Evolutionary conservation across 2,797 vertebrate species (phyloP), one percentile per base, ranked within the genome.

Genomic region (Sparus aurata): DNA sequence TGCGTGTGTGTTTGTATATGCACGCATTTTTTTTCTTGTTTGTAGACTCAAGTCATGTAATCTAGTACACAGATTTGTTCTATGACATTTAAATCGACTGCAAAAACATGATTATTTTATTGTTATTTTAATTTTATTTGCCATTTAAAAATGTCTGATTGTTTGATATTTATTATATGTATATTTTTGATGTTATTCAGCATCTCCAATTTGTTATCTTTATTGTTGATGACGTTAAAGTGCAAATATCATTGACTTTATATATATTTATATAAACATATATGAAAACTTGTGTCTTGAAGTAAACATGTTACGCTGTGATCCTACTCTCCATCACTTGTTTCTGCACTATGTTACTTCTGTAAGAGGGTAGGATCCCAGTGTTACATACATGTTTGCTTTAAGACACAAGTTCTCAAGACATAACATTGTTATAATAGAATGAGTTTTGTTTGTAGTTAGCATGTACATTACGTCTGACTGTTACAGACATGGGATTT

Each of bases 1-100:
- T 27, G 64, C 49, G 4, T 38, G 4, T 38, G 52, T 69, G 41
- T 45, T 38, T n/a, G 15, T n/a, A 12, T 16, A 3, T 0, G 4
- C 18, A 43, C 27, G 77, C 57, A 68, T 45, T 22, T 53, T 16
- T 16, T 20, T 77, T 25, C 10, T 66, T 75, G 8, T 38, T 63
- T 77, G 47, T 27, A 75, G 18, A 15, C 13, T 45, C 7, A 27
- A 75, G 18, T 43, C 7, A 27, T 27, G 12, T 12, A 46, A 73
- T 43, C 1, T 22, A 60, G 13, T 47, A 18, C 5, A 46, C 46
- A 17, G 27, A 43, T 41, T 55, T 7, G 18, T 41, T 59, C 7
- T 17, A 16, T 52, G 12, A n/a, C 13, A 27, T 53, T 63, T 60
- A 34, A 11, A 50, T 60, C 25, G 15, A 34, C 5, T 12, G 11